Percentiles rank a stretch among this genome's conserved stretches.
These are phyloP conservation scores for Podiceps cristatus DNA, from an alignment of 2,113 vertebrate genomes.

Conservation along the genomic window DNA sequence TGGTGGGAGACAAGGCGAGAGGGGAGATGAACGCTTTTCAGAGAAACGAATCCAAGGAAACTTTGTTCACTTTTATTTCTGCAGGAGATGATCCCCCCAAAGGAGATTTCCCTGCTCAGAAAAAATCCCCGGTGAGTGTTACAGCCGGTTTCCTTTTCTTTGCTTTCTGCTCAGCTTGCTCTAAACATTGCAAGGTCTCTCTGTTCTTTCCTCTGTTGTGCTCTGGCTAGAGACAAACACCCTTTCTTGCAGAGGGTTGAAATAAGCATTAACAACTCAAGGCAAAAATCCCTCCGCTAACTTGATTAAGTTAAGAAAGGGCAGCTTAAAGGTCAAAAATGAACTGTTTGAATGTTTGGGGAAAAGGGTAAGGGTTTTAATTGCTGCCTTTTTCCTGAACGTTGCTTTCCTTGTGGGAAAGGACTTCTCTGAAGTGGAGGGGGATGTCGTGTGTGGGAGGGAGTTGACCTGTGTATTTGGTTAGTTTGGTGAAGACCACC, in stretches of 20 bases:
- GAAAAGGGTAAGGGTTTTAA: not conserved
- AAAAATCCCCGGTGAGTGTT: slow-evolving; percentile 77
- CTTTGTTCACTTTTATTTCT: slow-evolving; percentile 76
- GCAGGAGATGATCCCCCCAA: slow-evolving; percentile 71
- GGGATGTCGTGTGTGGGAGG: not conserved
- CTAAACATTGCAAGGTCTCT: slow-evolving; percentile 45
- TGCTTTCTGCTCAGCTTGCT: slow-evolving; percentile 53
- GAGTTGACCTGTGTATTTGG: not conserved
- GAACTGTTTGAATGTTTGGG: not conserved
- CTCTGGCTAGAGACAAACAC: slow-evolving; percentile 56
- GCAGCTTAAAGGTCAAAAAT: not conserved
- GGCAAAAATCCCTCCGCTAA: slow-evolving; percentile 58
- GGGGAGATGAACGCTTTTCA: slow-evolving; percentile 79
- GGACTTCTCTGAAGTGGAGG: not conserved
- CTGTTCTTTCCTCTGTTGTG: slow-evolving; percentile 50
- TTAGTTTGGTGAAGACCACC: not conserved
- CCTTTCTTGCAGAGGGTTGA: slow-evolving; percentile 54
- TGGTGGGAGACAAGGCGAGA: slow-evolving; percentile 73
- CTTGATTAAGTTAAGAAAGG: slow-evolving; percentile 60
- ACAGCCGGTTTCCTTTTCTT: slow-evolving; percentile 9
- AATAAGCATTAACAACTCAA: slow-evolving; percentile 61
- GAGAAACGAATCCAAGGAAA: slow-evolving; percentile 78
- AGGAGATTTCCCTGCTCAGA: slow-evolving; percentile 60
- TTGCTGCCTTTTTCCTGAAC: not conserved
- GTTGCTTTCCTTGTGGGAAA: not conserved